Evolutionary conservation across 1,140 invertebrate species (phyloP), one percentile per base, ranked within the genome.

Genomic region (Zaprionus gabonicus): DNA sequence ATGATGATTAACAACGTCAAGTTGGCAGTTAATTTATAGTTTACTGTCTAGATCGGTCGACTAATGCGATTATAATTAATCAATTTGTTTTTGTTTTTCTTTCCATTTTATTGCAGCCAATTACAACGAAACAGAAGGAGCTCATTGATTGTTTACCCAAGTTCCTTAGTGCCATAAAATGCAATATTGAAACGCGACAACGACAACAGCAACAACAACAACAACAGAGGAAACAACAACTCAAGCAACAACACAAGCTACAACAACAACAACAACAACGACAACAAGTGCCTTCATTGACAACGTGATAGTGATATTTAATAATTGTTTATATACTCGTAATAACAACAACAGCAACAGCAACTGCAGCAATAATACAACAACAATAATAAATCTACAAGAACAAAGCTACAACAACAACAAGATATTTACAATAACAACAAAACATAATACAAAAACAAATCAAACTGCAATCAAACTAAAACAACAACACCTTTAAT

Each of bases 81-180:
- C 53, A 28, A 56, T 7, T 56, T 56, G 27, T 27, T 56, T 23
- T 51, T 27, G 5, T 55, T 56, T 7, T 65, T 41, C 15, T 31
- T 56, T 9, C 55, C 20, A n/a, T 57, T 49, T 65, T 31, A 38
- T 57, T 65, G 17, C 73, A 76, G 77, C 38, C 62, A 71, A 76
- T 76, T 67, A 63, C 66, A 62, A 70, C 59, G 38, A 66, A 69
- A 59, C 28, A 51, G 38, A 51, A 76, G 70, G 69, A 59, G 70
- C 62, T 72, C 46, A 23, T 49, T 76, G 76, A 66, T 69, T 62
- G 58, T 57, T 56, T 69, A 57, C 12, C 36, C 67, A 69, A 90
- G 85, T 90, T 90, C 85, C 85, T 90, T 90, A 90, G 85, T 90
- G 85, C 85, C 85, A 90, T 90, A 90, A 78, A 90, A 80, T 79